These are phyloP conservation scores for Portunus trituberculatus DNA, from an alignment of 1,140 invertebrate genomes.

Conservation along the genomic window DNA sequence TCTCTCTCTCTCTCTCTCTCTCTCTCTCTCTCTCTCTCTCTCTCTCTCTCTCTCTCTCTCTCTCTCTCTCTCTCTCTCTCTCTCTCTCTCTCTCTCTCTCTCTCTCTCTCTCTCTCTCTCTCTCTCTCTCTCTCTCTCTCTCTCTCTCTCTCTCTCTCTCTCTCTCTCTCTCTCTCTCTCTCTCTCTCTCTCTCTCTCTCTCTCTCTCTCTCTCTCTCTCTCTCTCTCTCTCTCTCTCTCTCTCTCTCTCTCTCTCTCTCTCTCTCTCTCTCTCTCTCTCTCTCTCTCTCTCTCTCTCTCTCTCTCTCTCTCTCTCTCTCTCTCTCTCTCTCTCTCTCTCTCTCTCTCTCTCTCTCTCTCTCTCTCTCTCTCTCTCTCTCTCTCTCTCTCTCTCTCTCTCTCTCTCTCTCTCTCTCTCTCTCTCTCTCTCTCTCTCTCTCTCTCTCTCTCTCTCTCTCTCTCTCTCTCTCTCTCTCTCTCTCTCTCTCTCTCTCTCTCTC, in stretches of 20 bases:
- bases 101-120: too few species aligned
- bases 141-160: too few species aligned
- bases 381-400: too few species aligned
- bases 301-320: conserved; percentile 11
- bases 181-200: too few species aligned
- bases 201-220: too few species aligned
- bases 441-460: conserved; percentile 8
- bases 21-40: neutral
- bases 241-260: too few species aligned
- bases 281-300: neutral
- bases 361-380: conserved; percentile 1
- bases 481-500: neutral
- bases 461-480: conserved; percentile 6
- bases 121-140: too few species aligned
- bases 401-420: conserved; percentile 15
- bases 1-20: conserved; percentile 11
- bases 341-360: conserved; percentile 17
- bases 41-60: neutral
- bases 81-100: too few species aligned
- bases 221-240: too few species aligned
- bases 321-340: neutral
- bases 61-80: too few species aligned
- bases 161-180: too few species aligned
- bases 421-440: conserved; percentile 11
- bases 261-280: too few species aligned